Evolutionary conservation across 2,113 vertebrate species (phyloP).

Genomic region (Zosterops hypoxanthus): DNA sequence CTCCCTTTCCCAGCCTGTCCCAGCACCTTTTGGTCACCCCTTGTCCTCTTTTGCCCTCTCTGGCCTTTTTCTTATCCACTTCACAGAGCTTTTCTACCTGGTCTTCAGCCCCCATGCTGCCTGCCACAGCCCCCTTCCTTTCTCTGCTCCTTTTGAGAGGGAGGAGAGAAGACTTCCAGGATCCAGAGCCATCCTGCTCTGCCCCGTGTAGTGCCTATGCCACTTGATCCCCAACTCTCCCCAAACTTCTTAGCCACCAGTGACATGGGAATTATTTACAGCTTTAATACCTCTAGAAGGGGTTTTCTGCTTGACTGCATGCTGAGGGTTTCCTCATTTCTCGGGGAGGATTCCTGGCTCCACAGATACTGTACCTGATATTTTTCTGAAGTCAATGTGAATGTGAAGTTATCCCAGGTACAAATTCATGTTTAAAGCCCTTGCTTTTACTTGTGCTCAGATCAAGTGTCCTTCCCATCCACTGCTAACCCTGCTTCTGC

Average conservation of each 20-base stretch:
- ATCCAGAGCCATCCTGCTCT: neutral
- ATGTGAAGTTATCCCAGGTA: neutral
- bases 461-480: neutral
- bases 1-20: neutral
- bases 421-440: neutral
- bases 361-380: neutral
- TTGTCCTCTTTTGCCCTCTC: neutral
- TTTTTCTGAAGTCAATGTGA: neutral
- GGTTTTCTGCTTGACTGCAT: neutral
- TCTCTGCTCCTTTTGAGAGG: neutral
- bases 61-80: neutral
- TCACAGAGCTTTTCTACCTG: neutral
- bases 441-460: neutral
- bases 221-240: neutral
- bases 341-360: neutral
- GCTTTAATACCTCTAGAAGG: neutral
- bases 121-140: neutral
- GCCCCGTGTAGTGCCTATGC: rapidly evolving
- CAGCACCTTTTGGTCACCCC: neutral
- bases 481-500: neutral
- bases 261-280: neutral
- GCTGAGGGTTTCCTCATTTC: neutral
- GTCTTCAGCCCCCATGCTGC: neutral
- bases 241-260: neutral
- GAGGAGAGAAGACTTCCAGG: neutral